Evolutionary conservation across 2,113 vertebrate species (phyloP).

Genomic region (Limanda limanda): DNA sequence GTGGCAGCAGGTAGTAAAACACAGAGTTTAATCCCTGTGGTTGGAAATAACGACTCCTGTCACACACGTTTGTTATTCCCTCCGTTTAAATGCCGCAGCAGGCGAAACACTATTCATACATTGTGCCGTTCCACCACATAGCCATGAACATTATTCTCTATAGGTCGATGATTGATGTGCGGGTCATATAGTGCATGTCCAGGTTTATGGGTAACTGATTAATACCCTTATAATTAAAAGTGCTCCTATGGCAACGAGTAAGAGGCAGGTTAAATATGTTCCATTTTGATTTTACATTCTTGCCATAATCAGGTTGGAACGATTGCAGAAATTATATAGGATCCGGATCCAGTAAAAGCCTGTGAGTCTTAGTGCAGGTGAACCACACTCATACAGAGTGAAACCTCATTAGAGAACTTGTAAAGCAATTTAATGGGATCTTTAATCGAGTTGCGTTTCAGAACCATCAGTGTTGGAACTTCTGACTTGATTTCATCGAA

Average conservation of each 20-base stretch:
- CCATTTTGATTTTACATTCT: not conserved
- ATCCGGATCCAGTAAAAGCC: not conserved
- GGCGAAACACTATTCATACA: not conserved
- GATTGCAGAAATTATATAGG: not conserved
- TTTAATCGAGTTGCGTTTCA: conserved; percentile 24
- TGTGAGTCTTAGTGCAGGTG: not conserved
- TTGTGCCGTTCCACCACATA: not conserved
- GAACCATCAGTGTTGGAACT: conserved; percentile 6
- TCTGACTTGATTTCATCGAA: conserved; percentile 20
- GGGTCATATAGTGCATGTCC: not conserved
- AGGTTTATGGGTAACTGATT: not conserved
- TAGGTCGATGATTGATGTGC: not conserved
- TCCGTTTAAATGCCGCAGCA: not conserved
- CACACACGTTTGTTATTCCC: not conserved
- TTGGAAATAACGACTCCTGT: not conserved
- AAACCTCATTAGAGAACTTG: not conserved
- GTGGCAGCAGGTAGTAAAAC: not conserved
- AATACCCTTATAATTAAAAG: too few species aligned
- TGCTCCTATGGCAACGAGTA: too few species aligned
- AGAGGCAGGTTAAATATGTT: not conserved
- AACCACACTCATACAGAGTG: too few species aligned
- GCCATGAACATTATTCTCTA: not conserved
- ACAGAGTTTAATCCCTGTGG: not conserved
- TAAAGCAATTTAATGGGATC: not conserved
- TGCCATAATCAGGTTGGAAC: not conserved